Conservation (phyloP, 2,888 invertebrate genomes). For the Sinohyriopsis cumingii region DNA sequence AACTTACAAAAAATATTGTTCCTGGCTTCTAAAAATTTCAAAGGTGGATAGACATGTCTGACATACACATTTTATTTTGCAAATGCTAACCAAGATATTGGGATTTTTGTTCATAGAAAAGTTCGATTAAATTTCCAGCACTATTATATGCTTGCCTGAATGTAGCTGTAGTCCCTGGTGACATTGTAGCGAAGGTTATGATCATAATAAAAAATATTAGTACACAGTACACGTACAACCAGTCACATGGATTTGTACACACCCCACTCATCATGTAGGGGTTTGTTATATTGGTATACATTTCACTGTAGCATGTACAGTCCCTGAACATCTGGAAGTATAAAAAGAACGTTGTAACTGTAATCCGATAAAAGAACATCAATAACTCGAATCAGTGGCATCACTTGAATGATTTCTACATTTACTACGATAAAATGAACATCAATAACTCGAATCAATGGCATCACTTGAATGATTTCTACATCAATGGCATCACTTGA, state of each 20-base stretch:
- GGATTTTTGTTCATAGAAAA: too few relatives aligned
- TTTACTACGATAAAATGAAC: not conserved
- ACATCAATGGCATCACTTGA: not conserved
- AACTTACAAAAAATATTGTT: too few relatives aligned
- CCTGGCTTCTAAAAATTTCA: too few relatives aligned
- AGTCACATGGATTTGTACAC: constrained; percentile 38
- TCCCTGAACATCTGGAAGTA: not conserved
- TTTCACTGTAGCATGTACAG: too few relatives aligned
- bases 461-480: not conserved
- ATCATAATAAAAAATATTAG: constrained; percentile 41
- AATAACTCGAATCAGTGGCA: not conserved
- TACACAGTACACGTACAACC: constrained; percentile 41
- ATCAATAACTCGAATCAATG: not conserved
- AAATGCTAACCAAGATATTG: too few relatives aligned
- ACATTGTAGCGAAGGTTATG: constrained; percentile 46
- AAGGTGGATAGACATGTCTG: too few relatives aligned
- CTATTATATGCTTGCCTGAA: constrained; percentile 33
- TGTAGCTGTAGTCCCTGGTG: constrained; percentile 38
- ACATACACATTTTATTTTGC: too few relatives aligned
- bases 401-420: not conserved
- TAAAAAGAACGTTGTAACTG: not conserved
- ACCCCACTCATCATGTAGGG: constrained; percentile 18
- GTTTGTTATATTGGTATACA: not conserved
- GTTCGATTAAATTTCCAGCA: too few relatives aligned
- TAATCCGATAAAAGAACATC: not conserved